Evolutionary conservation across 2,888 invertebrate species (phyloP).

Genomic region (Brenthis ino): DNA sequence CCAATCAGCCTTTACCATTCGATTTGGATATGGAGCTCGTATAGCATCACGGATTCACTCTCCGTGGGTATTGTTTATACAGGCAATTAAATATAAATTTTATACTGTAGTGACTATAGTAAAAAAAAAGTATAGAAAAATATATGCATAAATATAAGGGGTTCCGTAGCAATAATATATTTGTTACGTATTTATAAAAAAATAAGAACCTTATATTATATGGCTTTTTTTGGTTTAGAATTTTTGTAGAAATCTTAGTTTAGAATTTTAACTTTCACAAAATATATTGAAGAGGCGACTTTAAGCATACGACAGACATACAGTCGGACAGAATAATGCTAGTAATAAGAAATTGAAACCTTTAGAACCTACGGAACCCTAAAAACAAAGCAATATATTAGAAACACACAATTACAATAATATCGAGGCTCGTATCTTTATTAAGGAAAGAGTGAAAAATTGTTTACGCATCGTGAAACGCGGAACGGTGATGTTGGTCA

Average conservation of each 20-base stretch:
- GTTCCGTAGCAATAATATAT: too few species aligned
- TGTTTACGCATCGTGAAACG: slow-evolving; percentile 26
- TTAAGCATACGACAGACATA: too few species aligned
- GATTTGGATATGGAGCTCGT: not conserved
- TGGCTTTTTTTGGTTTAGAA: too few species aligned
- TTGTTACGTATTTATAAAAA: too few species aligned
- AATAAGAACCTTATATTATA: too few species aligned
- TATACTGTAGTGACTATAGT: not conserved
- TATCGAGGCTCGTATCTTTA: slow-evolving; percentile 27
- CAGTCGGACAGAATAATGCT: too few species aligned
- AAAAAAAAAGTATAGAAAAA: not conserved
- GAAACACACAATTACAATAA: slow-evolving; percentile 22
- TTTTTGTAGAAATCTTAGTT: too few species aligned
- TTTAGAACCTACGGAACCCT: not conserved
- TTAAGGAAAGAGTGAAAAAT: slow-evolving; percentile 29
- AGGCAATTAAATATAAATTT: not conserved
- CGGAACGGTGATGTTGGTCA: slow-evolving; percentile 43
- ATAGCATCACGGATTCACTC: too few species aligned
- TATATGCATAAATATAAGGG: too few species aligned
- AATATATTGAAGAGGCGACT: too few species aligned
- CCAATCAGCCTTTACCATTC: slow-evolving; percentile 20
- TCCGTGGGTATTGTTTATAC: not conserved
- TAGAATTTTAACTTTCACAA: too few species aligned
- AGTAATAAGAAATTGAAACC: too few species aligned
- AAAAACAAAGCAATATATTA: not conserved